Base-by-base conservation (phyloP, 2,888 invertebrate species). In the Dicranocentrus wangi region DNA sequence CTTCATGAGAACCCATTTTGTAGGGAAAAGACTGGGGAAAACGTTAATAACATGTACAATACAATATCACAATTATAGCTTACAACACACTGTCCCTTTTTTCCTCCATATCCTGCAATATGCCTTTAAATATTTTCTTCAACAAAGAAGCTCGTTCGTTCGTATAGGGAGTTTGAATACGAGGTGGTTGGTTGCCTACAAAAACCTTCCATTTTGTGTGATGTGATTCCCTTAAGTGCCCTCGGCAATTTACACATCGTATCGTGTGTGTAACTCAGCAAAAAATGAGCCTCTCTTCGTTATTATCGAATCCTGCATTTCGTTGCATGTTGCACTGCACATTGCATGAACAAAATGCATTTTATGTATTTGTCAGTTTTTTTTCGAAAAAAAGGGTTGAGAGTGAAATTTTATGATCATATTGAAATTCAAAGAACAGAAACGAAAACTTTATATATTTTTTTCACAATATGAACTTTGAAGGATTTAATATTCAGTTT, bases 351-450 rank as follows among this genome's bases (percentile, higher is more conserved):
- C 15, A 10, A 47, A 10, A 5, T 47, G 47, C 47, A 47, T 47
- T n/a, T 47, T 39, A 39, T 8, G 15, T 47, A n/a, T 55, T 55
- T 55, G 55, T 55, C 55, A 55, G 55, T 13, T 2, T 2, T 32
- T n/a, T n/a, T n/a, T 39, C 39, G 39, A n/a, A 47, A 47, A 55
- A 55, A 55, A 23, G 21, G 55, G 55, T 55, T 55, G 55, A 55
- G 55, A 55, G 25, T 25, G 70, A 58, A 70, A 32, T 70, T n/a
- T 69, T 69, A 69, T 69, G 69, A 55, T n/a, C 21, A 25, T 58
- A 70, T 58, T 70, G 70, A 70, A 70, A 70, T 70, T 39, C 70
- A 70, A 23, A 69, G 47, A 68, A 68, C 51, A 69, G 69, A 32
- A 32, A 68, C 25, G 55, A 55, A 55, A 55, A 55, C 8, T 10